Evolutionary conservation across 2,113 vertebrate genomes (phyloP).

Genomic region (Syngnathus scovelli): DNA sequence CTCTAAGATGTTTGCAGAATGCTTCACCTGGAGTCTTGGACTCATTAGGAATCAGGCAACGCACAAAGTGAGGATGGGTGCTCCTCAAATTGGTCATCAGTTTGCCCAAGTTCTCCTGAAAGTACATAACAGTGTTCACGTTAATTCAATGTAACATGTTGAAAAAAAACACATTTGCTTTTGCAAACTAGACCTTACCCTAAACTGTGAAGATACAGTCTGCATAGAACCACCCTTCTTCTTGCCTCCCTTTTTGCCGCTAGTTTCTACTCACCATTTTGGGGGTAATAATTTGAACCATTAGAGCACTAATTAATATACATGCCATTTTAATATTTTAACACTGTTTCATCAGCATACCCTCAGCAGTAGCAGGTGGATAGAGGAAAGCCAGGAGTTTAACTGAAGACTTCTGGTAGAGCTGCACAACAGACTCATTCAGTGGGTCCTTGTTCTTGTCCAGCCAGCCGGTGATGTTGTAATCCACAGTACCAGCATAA

Average conservation of each 20-base stretch:
- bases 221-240: slow-evolving; percentile 64
- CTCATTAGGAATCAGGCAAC: slow-evolving; percentile 57
- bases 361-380: slow-evolving; percentile 42
- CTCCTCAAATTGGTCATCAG: slow-evolving; percentile 60
- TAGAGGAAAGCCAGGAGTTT: slow-evolving; percentile 51
- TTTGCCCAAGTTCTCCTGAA: slow-evolving; percentile 55
- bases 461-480: slow-evolving; percentile 69
- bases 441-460: slow-evolving; percentile 65
- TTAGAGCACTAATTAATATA: neutral
- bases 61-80: slow-evolving; percentile 61
- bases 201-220: slow-evolving; percentile 62
- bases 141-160: neutral
- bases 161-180: neutral
- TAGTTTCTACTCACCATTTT: neutral
- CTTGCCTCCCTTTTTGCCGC: slow-evolving; percentile 54
- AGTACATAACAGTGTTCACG: neutral
- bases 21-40: slow-evolving; percentile 52
- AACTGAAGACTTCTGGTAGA: slow-evolving; percentile 61
- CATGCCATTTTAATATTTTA: neutral
- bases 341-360: slow-evolving; percentile 21
- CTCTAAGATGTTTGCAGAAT: neutral
- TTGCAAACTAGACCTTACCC: slow-evolving; percentile 28
- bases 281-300: neutral
- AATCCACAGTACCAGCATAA: slow-evolving; percentile 84
- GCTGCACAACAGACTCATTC: slow-evolving; percentile 61